A percentile compares a stretch with the other conserved stretches of the same genome.
Conservation (phyloP, 2,888 invertebrate species). For the Eumerus sabulonum region DNA sequence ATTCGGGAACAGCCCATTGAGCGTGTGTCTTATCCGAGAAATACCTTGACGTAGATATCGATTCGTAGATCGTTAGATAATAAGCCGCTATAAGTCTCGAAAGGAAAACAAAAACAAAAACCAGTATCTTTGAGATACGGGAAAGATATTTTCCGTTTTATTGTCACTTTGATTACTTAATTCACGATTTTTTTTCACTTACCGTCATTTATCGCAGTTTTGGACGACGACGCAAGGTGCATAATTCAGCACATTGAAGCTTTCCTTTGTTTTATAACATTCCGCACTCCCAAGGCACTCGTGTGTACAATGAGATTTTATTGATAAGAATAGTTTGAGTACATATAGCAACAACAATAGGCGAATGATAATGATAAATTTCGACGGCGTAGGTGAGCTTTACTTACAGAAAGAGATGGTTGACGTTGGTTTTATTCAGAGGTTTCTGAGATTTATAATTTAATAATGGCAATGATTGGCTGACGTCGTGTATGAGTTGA, state of each 20-base stretch:
- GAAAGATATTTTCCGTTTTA: constrained; percentile 25
- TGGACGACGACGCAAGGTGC: too few species aligned
- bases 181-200: constrained; percentile 17
- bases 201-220: not conserved
- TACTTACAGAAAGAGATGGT: too few species aligned
- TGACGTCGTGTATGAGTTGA: too few species aligned
- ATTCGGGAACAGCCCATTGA: not conserved
- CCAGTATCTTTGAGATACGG: constrained; percentile 4
- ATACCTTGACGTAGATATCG: constrained; percentile 14
- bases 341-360: too few species aligned
- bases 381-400: too few species aligned
- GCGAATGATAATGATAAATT: too few species aligned
- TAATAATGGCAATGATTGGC: too few species aligned
- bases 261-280: not conserved
- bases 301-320: constrained; percentile 1
- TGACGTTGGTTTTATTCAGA: too few species aligned
- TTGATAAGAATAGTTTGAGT: not conserved
- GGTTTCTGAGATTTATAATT: too few species aligned
- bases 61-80: constrained; percentile 31
- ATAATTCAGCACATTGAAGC: not conserved
- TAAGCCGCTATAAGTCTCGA: constrained; percentile 2
- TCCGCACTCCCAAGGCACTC: not conserved
- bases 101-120: not conserved
- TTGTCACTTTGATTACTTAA: constrained; percentile 38
- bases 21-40: constrained; percentile 17